Evolutionary conservation across 92 coral and sea anemone genomes (phyloP), one percentile per base, ranked within the genome.

Genomic region (Ricordea florida): DNA sequence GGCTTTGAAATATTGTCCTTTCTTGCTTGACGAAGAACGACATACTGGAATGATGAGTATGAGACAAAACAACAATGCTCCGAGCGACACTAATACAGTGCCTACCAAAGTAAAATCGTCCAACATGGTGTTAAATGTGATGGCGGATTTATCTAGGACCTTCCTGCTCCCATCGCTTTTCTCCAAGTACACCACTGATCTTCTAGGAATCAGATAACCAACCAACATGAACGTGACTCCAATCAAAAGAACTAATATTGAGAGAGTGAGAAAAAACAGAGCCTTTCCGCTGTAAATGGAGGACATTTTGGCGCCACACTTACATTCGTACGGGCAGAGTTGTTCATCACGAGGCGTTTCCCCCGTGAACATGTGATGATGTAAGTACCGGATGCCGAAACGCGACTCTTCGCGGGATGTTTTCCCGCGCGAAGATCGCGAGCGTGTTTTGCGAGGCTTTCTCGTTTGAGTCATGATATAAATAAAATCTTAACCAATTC

Each of bases 341-440:
- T 90, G 86, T 62, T 92, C 82, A 38, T 87, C 92, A 49, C 59
- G 72, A 59, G 96, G 84, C 51, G 89, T 52, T 80, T 78, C 94
- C 46, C 90, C 92, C 11, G 81, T 82, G 69, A 94, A 94, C 97
- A 94, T 88, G 66, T 94, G 98, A 86, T 94, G 97, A 76, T 94
- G 98, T 2, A 94, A 76, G 71, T 94, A 94, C 37, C 98, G 98
- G 32, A 92, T 93, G 78, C 98, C 98, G 89, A 91, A 94, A 71
- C 97, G 86, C 72, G 89, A 89, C 13, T 71, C 63, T 28, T 86
- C 90, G 84, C 73, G 75, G 24, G 69, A 43, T 20, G 78, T 31
- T 81, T 74, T 83, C 67, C 82, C 87, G 90, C 89, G 93, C 65
- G 97, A 62, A 27, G 90, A 79, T 9, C 97, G 93, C 45, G 93